Conservation (phyloP, 2,797 vertebrate genomes). For the Iguana delicatissima region DNA sequence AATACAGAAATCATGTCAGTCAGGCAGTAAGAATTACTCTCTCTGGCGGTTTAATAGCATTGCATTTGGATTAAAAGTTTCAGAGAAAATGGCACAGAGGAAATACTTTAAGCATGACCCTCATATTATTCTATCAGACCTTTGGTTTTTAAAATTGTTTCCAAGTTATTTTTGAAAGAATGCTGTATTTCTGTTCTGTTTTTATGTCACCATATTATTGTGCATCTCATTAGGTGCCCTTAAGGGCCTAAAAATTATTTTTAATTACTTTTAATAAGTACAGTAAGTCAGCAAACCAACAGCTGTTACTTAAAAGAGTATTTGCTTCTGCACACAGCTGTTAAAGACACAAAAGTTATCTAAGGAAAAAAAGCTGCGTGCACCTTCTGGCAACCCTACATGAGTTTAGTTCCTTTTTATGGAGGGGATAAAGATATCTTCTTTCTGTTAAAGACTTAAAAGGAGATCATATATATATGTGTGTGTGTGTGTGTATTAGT, state of each 20-base stretch:
- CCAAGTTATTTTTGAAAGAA: neutral
- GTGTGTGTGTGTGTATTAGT: neutral
- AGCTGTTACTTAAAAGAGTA: neutral
- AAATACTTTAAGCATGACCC: too few relatives aligned
- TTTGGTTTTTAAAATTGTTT: too few relatives aligned
- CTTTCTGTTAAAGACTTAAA: neutral
- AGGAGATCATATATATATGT: neutral
- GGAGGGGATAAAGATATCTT: neutral
- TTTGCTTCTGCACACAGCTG: accelerated
- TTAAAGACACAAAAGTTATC: neutral
- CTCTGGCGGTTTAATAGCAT: too few relatives aligned
- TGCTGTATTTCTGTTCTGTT: neutral
- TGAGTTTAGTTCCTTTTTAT: slow-evolving; percentile 20
- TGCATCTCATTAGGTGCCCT: neutral
- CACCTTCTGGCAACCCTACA: neutral
- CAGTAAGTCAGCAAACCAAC: neutral
- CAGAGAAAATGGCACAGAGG: too few relatives aligned
- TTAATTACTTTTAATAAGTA: neutral
- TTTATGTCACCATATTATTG: neutral
- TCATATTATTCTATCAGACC: too few relatives aligned
- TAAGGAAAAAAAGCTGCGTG: accelerated
- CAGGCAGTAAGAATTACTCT: too few relatives aligned
- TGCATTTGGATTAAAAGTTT: too few relatives aligned
- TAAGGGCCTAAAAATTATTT: neutral
- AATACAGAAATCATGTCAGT: too few relatives aligned